These are phyloP conservation scores for Gracilinanus agilis DNA, from an alignment of 2,113 vertebrate species.

Conservation along the genomic window DNA sequence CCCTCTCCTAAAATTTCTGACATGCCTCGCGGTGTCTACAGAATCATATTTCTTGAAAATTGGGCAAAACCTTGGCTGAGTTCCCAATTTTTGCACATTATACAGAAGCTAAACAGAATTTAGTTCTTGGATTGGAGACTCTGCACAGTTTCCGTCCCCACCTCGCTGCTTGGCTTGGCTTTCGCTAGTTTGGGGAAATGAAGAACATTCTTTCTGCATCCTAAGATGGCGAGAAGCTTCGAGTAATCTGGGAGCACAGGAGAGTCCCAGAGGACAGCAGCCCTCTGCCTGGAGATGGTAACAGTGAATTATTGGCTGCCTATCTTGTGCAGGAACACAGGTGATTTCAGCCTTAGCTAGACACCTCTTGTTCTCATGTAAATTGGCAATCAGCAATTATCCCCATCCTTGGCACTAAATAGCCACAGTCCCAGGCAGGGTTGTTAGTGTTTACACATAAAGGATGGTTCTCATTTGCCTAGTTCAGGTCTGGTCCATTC, in stretches of 20 bases:
- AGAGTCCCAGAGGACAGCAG: not conserved
- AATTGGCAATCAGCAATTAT: not conserved
- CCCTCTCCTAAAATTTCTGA: conserved; percentile 41
- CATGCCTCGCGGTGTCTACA: conserved; percentile 56
- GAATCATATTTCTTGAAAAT: conserved; percentile 53
- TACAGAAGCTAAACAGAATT: conserved; percentile 52
- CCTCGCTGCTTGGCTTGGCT: not conserved
- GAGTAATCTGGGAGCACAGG: not conserved
- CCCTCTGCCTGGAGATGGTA: not conserved
- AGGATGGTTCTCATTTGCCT: not conserved
- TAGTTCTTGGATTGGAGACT: conserved; percentile 37
- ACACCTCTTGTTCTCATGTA: not conserved
- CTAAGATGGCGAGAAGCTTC: not conserved
- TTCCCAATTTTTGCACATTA: conserved; percentile 43
- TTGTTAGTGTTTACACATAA: not conserved
- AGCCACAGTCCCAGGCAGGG: not conserved
- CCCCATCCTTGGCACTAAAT: not conserved
- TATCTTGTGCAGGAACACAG: not conserved
- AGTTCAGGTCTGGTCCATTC: not conserved
- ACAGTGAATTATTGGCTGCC: not conserved
- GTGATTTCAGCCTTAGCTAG: not conserved
- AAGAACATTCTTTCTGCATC: not conserved
- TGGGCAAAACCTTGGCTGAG: conserved; percentile 53
- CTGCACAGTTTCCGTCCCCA: not conserved
- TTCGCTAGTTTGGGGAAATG: not conserved